Evolutionary conservation across 2,797 vertebrate genomes (phyloP).

Genomic region (Ctenopoma kingsleyae): DNA sequence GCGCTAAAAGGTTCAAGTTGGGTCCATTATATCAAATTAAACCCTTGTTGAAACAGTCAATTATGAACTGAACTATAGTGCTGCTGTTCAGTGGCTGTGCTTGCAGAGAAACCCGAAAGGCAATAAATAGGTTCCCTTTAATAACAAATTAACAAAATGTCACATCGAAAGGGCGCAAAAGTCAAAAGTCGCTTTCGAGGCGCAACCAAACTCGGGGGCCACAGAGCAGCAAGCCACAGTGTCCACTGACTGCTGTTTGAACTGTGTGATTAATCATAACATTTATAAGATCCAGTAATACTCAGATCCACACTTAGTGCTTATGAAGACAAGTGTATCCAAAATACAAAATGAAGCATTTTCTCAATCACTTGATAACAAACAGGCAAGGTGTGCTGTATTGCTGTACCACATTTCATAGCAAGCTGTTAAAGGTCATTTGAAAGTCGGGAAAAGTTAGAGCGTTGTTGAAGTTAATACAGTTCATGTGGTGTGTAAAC

Average conservation of each 20-base stretch:
- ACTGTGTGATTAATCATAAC: slow-evolving; percentile 11
- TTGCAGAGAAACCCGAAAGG: slow-evolving; percentile 17
- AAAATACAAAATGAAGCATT: slow-evolving; percentile 10
- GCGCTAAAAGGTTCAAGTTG: slow-evolving; percentile 46
- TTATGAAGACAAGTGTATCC: slow-evolving; percentile 8
- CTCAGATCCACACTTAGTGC: background rate
- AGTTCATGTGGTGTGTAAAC: too few relatives aligned
- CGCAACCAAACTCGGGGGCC: slow-evolving; percentile 11
- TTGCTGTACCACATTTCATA: background rate
- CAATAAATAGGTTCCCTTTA: slow-evolving; percentile 33
- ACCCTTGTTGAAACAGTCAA: slow-evolving; percentile 44
- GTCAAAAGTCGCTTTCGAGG: slow-evolving; percentile 2
- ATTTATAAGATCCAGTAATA: background rate
- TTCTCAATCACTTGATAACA: background rate
- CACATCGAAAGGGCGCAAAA: slow-evolving; percentile 40
- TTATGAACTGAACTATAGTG: slow-evolving; percentile 22
- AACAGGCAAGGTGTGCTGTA: too few relatives aligned
- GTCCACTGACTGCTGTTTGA: background rate
- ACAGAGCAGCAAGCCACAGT: background rate
- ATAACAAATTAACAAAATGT: slow-evolving; percentile 50
- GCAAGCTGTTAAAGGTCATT: background rate
- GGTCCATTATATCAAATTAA: slow-evolving; percentile 50
- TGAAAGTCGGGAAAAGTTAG: too few relatives aligned
- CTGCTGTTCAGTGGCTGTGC: slow-evolving; percentile 17
- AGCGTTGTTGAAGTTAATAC: background rate